Conservation (phyloP, 2,797 vertebrate species). For the Eospalax fontanierii region DNA sequence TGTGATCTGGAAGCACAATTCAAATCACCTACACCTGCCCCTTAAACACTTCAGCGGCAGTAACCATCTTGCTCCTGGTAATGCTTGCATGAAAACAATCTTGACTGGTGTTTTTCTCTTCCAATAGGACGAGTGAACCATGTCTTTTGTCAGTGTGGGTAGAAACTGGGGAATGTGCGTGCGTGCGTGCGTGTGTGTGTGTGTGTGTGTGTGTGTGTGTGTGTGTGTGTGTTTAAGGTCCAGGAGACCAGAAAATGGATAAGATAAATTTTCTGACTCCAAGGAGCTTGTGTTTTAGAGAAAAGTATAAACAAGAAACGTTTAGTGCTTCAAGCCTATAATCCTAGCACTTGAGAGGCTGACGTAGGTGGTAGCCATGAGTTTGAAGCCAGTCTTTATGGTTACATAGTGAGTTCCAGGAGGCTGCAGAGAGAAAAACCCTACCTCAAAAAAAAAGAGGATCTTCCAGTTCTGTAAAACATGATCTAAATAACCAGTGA, state of each 20-base stretch:
- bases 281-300: slow-evolving; percentile 2
- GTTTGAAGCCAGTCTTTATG: neutral
- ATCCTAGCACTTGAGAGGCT: neutral
- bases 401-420: neutral
- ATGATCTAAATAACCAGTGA: slow-evolving; percentile 35
- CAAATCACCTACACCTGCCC: slow-evolving; percentile 69
- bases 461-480: slow-evolving; percentile 20
- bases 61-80: slow-evolving; percentile 71
- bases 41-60: slow-evolving; percentile 78
- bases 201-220: neutral
- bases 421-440: neutral
- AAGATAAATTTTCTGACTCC: slow-evolving; percentile 61
- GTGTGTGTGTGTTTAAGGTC: slow-evolving; percentile 29
- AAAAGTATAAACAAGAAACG: slow-evolving; percentile 12
- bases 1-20: slow-evolving; percentile 69
- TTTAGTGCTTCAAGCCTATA: neutral
- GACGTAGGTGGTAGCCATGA: neutral
- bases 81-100: slow-evolving; percentile 78
- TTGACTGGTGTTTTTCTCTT: slow-evolving; percentile 61
- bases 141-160: slow-evolving; percentile 35
- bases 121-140: slow-evolving; percentile 45
- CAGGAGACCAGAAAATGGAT: neutral
- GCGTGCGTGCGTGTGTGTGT: neutral
- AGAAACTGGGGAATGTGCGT: neutral
- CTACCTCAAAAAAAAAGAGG: neutral